Evolutionary conservation across 2,113 vertebrate genomes (phyloP).

Genomic region (Enhydra lutris): DNA sequence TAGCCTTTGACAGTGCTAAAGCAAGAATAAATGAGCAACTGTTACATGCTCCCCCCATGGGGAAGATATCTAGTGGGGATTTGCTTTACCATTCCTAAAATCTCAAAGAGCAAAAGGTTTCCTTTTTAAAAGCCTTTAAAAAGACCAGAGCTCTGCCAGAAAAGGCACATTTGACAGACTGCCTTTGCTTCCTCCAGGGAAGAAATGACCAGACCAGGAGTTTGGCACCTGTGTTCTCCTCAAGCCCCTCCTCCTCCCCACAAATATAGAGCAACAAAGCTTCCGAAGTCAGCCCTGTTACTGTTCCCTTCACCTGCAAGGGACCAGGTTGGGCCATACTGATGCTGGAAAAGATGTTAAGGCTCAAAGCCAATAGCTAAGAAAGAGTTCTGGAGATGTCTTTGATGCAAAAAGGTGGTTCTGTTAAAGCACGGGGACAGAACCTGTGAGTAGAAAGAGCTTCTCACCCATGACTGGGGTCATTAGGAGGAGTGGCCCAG

Average conservation of each 20-base stretch:
- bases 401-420: too few species aligned
- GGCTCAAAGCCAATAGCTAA: too few species aligned
- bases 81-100: not conserved
- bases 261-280: not conserved
- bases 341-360: too few species aligned
- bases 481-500: not conserved
- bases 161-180: not conserved
- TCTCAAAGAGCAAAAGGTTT: not conserved
- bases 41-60: not conserved
- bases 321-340: not conserved
- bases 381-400: too few species aligned
- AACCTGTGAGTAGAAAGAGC: not conserved
- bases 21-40: not conserved
- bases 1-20: not conserved
- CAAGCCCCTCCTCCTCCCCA: too few species aligned
- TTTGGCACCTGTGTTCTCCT: rapidly evolving
- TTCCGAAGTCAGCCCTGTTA: too few species aligned
- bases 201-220: not conserved
- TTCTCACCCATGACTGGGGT: not conserved
- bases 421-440: too few species aligned
- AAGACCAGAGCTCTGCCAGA: not conserved
- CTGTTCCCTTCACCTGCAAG: not conserved
- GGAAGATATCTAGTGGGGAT: not conserved
- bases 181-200: not conserved
- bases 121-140: not conserved